phyloP scores from a whole-genome alignment of 2,797 vertebrate genomes.

The Rhynchotus rufescens region DNA sequence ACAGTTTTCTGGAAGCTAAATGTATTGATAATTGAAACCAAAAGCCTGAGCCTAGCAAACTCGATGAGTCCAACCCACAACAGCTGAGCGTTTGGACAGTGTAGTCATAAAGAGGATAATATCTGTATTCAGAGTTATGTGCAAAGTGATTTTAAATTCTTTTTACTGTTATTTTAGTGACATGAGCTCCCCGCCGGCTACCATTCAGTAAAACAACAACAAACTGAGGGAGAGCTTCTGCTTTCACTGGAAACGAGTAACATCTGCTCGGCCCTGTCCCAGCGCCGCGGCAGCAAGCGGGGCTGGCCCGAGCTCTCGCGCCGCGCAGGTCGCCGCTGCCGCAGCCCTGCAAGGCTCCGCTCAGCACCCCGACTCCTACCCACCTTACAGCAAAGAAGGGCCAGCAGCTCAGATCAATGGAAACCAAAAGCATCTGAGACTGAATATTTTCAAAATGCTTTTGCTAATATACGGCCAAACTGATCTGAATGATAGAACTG shows the following conservation, averaged over 20 bases:
- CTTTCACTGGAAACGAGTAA: background rate
- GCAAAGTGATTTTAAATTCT: background rate
- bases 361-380: background rate
- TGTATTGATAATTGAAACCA: background rate
- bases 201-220: background rate
- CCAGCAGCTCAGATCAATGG: background rate
- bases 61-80: too few relatives aligned
- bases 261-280: background rate
- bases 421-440: background rate
- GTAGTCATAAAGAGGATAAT: background rate
- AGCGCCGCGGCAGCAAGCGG: background rate
- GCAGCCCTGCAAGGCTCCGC: background rate
- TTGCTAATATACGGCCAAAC: background rate
- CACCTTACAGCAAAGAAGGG: background rate
- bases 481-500: background rate
- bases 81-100: background rate
- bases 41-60: background rate
- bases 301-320: rapidly evolving
- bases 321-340: rapidly evolving
- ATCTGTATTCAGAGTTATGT: background rate
- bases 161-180: background rate
- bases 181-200: background rate
- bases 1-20: background rate
- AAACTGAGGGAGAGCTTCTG: background rate
- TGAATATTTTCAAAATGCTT: background rate